These are phyloP conservation scores for rat (Rattus norvegicus) DNA, from an alignment of 2,113 vertebrate species.

Conservation along the genomic window DNA sequence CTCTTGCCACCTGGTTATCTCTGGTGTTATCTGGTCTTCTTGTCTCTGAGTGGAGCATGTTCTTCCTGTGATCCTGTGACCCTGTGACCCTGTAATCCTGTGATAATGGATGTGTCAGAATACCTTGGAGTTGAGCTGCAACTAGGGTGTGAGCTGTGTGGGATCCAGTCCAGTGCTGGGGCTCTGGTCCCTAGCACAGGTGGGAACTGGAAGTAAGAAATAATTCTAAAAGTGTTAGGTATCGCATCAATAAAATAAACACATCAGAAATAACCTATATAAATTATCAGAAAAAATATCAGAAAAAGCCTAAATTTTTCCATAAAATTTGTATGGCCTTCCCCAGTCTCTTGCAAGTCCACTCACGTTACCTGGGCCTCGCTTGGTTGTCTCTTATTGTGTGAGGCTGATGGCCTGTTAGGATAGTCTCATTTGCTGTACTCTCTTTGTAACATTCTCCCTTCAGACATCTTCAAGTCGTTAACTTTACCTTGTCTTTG, in stretches of 20 bases:
- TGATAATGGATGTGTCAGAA: no score
- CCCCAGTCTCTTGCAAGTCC: background rate
- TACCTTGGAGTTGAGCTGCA: no score
- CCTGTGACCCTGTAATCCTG: no score
- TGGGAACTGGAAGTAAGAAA: no score
- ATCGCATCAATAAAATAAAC: constrained; percentile 48
- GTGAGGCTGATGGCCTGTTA: background rate
- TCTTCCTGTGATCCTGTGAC: no score
- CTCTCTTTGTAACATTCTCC: background rate
- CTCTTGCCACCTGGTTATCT: no score
- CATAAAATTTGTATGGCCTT: background rate
- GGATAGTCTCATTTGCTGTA: background rate
- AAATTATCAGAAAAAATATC: no score
- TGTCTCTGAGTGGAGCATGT: no score
- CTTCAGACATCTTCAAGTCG: background rate
- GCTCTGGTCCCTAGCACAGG: no score
- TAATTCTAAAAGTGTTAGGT: background rate
- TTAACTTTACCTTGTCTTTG: background rate
- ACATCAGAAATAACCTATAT: background rate
- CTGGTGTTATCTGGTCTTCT: no score
- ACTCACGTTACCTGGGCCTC: background rate
- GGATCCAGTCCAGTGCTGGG: no score
- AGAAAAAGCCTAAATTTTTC: background rate
- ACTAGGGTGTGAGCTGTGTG: no score
- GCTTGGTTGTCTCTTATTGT: background rate